Percentiles rank a stretch among this genome's conserved stretches.
phyloP scores from a whole-genome alignment of 2,888 invertebrate species.

The Xanthorhoe designata region DNA sequence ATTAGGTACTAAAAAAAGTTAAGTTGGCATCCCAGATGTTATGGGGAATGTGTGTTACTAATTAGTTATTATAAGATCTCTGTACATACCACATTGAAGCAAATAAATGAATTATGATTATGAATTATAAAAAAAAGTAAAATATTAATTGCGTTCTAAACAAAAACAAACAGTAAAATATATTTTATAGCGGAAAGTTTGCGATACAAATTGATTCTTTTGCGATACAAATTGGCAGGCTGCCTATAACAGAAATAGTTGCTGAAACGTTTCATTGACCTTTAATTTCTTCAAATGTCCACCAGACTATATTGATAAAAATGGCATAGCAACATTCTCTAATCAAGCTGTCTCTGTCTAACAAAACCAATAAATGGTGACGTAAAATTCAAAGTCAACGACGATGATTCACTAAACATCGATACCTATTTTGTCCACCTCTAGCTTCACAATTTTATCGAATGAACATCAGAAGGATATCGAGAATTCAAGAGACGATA shows the following conservation, averaged over 20 bases:
- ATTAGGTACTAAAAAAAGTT: no score
- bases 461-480: slow-evolving; percentile 9
- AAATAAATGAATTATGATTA: no score
- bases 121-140: background rate
- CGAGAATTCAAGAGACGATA: background rate
- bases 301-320: background rate
- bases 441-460: background rate
- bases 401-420: background rate
- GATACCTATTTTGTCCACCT: background rate
- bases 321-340: background rate
- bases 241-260: slow-evolving; percentile 13
- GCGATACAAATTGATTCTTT: no score
- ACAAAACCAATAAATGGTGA: background rate
- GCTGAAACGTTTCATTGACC: slow-evolving; percentile 8
- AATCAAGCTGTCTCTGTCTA: background rate
- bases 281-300: background rate
- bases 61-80: no score
- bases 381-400: no score
- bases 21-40: no score
- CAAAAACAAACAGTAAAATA: background rate
- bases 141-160: background rate
- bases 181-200: background rate
- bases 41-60: no score
- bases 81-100: no score
- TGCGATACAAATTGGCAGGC: slow-evolving; percentile 10